Conservation (phyloP, 2,113 vertebrate genomes). For the Bambusicola thoracicus region DNA sequence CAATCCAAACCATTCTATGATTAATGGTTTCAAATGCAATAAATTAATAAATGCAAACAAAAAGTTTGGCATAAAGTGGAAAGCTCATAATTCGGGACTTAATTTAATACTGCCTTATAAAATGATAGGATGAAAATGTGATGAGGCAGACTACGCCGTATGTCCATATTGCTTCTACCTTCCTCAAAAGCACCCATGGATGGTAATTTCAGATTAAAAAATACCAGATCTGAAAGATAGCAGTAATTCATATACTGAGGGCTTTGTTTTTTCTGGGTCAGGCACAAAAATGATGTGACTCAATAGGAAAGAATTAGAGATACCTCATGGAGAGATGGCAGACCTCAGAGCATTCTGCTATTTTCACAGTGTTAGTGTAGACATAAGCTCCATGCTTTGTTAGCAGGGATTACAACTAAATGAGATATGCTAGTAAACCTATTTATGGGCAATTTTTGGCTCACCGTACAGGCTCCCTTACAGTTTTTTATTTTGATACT, state of each 20-base stretch:
- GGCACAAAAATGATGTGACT: not conserved
- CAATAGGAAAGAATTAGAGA: not conserved
- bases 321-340: not conserved
- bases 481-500: not conserved
- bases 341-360: not conserved
- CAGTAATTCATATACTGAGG: not conserved
- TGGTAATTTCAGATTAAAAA: not conserved
- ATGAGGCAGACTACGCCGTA: not conserved
- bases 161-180: not conserved
- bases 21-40: not conserved
- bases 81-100: not conserved
- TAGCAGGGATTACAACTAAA: not conserved
- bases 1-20: not conserved
- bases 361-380: accelerated
- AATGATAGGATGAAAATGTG: not conserved
- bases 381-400: not conserved
- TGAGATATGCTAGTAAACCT: not conserved
- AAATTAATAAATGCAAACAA: not conserved
- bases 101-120: not conserved
- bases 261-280: not conserved
- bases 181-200: not conserved
- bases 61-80: not conserved
- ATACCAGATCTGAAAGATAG: not conserved
- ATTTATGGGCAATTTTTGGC: not conserved
- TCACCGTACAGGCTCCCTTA: not conserved